phyloP scores from a whole-genome alignment of 1,140 invertebrate species.

The Linepithema humile region DNA sequence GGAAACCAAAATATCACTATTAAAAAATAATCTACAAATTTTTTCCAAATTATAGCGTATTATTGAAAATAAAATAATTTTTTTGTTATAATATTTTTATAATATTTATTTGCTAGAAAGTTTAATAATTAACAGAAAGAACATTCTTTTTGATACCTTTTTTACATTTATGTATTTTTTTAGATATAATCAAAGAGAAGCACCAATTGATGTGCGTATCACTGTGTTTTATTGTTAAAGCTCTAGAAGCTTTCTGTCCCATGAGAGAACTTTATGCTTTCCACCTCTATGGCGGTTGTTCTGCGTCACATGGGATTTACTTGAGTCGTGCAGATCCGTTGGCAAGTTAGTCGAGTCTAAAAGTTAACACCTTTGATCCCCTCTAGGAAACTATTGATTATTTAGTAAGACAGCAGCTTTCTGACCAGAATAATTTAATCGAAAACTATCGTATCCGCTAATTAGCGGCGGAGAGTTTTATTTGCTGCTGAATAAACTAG shows the following conservation, averaged over 20 bases:
- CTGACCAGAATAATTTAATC: not conserved
- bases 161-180: too few species aligned
- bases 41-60: not conserved
- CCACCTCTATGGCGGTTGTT: not conserved
- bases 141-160: not conserved
- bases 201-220: not conserved
- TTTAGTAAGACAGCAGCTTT: not conserved
- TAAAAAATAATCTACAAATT: not conserved
- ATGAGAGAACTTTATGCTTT: not conserved
- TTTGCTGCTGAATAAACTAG: not conserved
- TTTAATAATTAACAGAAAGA: not conserved
- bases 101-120: not conserved
- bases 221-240: slow-evolving; percentile 1
- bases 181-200: not conserved
- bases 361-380: not conserved
- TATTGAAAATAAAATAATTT: not conserved
- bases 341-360: too few species aligned
- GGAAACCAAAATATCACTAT: not conserved
- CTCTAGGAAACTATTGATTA: slow-evolving; percentile 7
- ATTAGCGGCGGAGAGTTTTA: not conserved
- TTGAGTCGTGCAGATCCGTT: not conserved
- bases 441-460: not conserved
- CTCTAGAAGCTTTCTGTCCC: not conserved
- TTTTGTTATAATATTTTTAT: not conserved
- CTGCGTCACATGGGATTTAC: not conserved